These are phyloP conservation scores for Cariama cristata DNA, from an alignment of 2,113 vertebrate species.

Conservation along the genomic window DNA sequence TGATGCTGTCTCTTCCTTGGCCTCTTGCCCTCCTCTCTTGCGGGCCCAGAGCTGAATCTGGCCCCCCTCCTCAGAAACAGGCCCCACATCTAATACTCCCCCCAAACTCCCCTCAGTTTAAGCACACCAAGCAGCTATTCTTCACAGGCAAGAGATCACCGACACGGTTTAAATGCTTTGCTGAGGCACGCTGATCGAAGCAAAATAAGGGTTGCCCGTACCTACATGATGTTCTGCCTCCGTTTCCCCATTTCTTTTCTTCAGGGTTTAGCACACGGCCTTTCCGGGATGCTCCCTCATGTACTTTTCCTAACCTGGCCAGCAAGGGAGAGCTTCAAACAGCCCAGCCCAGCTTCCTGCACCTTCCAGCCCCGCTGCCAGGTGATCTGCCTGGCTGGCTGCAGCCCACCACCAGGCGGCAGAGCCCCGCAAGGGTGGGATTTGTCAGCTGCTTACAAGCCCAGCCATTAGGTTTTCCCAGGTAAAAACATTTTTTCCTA, in stretches of 20 bases:
- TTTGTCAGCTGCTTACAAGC: background rate
- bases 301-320: background rate
- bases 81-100: no score
- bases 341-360: background rate
- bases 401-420: background rate
- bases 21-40: rapidly evolving
- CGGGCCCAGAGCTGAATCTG: background rate
- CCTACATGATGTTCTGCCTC: background rate
- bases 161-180: background rate
- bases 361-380: background rate
- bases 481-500: background rate
- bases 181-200: background rate
- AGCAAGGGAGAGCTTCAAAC: background rate
- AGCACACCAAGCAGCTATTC: rapidly evolving
- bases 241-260: background rate
- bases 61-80: background rate
- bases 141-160: background rate
- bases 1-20: no score
- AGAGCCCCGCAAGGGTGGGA: rapidly evolving
- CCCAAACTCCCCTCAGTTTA: background rate
- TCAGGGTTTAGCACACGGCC: no score
- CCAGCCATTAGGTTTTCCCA: background rate
- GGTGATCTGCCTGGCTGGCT: background rate
- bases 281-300: rapidly evolving
- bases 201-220: background rate